A percentile compares a stretch with the other conserved stretches of the same genome.
phyloP scores from a whole-genome alignment of 2,113 vertebrate species.

The Hippocampus barbouri region DNA sequence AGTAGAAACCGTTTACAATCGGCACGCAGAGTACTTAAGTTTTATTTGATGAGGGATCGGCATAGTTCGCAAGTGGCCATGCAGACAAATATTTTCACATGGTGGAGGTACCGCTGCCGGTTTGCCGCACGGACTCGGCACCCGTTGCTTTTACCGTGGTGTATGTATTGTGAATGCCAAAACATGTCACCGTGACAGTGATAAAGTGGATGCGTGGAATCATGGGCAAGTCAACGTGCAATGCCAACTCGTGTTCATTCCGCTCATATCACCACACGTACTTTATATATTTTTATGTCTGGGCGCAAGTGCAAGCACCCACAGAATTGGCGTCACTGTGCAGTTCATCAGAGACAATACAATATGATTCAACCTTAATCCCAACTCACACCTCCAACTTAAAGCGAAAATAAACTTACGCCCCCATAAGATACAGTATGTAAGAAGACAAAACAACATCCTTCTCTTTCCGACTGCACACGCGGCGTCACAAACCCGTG shows the following conservation, averaged over 20 bases:
- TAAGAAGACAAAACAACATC: conserved; percentile 35
- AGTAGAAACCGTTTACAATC: no score
- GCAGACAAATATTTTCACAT: no score
- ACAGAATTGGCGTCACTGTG: neutral
- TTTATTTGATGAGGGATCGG: no score
- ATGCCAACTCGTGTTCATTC: conserved; percentile 5
- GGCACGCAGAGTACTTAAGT: no score
- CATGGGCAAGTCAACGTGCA: no score
- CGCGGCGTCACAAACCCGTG: neutral
- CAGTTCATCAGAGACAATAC: neutral
- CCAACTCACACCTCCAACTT: conserved; percentile 5
- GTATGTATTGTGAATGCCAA: no score
- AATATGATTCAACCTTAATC: conserved; percentile 7
- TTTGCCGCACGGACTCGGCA: no score
- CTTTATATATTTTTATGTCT: conserved; percentile 1
- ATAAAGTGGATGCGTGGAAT: no score
- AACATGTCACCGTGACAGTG: no score
- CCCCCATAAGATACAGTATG: conserved; percentile 15
- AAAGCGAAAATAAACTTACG: conserved; percentile 14
- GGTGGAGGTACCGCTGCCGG: no score
- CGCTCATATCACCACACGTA: conserved; percentile 12
- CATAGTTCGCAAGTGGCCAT: no score
- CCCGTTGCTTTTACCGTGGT: no score
- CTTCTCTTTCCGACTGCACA: conserved; percentile 3
- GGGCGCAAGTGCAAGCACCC: neutral